These are phyloP conservation scores for Struthidea cinerea DNA, from an alignment of 2,113 vertebrate genomes.

Conservation along the genomic window DNA sequence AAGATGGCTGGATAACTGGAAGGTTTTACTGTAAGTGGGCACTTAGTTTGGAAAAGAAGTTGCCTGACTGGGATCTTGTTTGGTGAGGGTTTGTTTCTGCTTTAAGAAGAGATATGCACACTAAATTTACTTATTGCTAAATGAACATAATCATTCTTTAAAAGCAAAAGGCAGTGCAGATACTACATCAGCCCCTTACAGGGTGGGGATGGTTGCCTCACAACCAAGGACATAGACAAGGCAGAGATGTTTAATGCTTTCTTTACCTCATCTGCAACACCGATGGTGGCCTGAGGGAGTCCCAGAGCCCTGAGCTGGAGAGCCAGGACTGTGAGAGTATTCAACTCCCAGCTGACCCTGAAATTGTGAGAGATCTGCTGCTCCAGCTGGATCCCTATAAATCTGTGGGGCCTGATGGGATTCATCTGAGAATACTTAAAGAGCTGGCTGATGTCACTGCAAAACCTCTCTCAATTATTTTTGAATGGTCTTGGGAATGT, in stretches of 20 bases:
- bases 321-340: not conserved
- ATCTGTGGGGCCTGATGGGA: not conserved
- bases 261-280: not conserved
- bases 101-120: not conserved
- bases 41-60: not conserved
- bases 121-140: not conserved
- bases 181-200: fast-evolving
- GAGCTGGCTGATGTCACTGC: not conserved
- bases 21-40: not conserved
- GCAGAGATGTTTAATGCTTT: not conserved
- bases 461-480: not conserved
- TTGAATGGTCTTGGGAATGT: not conserved
- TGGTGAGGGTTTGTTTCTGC: not conserved
- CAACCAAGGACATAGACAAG: not conserved
- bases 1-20: not conserved
- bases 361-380: not conserved
- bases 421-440: not conserved
- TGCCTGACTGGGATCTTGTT: not conserved
- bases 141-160: not conserved
- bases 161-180: not conserved
- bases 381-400: not conserved
- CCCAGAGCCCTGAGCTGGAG: not conserved
- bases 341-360: not conserved
- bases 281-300: not conserved
- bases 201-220: not conserved